Percentiles rank a stretch among this genome's conserved stretches.
These are phyloP conservation scores for Dryocosmus kuriphilus DNA, from an alignment of 2,888 invertebrate genomes.

Conservation along the genomic window DNA sequence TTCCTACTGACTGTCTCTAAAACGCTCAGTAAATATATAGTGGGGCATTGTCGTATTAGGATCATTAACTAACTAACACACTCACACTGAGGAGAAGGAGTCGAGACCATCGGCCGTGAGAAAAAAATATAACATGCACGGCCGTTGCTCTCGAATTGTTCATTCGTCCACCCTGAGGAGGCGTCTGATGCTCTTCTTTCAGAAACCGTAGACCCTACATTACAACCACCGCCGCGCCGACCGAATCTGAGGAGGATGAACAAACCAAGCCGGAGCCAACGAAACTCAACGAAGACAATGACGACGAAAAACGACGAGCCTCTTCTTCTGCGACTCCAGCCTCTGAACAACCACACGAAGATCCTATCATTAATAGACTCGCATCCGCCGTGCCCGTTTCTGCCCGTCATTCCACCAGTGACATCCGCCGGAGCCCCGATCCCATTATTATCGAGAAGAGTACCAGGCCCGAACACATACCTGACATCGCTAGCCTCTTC, in stretches of 20 bases:
- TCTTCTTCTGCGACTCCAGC: slow-evolving; percentile 13
- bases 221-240: slow-evolving; percentile 72
- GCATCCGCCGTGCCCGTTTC: slow-evolving; percentile 56
- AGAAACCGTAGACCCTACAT: slow-evolving; percentile 74
- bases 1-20: slow-evolving; percentile 51
- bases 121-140: not conserved
- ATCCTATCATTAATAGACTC: slow-evolving; percentile 61
- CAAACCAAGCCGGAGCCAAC: slow-evolving; percentile 45
- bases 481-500: slow-evolving; percentile 82
- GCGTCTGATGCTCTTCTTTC: slow-evolving; percentile 52
- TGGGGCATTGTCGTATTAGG: slow-evolving; percentile 48
- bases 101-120: not conserved
- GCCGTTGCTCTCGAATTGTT: not conserved
- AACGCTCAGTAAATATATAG: slow-evolving; percentile 51
- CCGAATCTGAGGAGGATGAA: slow-evolving; percentile 58
- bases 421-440: slow-evolving; percentile 46
- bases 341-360: slow-evolving; percentile 48
- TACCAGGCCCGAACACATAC: slow-evolving; percentile 78
- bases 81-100: slow-evolving; percentile 34
- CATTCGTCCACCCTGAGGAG: slow-evolving; percentile 17
- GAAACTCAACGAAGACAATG: slow-evolving; percentile 48
- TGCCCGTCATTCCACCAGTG: slow-evolving; percentile 39
- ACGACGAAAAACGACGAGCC: slow-evolving; percentile 43
- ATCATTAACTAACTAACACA: slow-evolving; percentile 53
- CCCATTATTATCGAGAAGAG: slow-evolving; percentile 56